phyloP scores from a whole-genome alignment of 2,113 vertebrate genomes.

The Phalacrocorax aristotelis region DNA sequence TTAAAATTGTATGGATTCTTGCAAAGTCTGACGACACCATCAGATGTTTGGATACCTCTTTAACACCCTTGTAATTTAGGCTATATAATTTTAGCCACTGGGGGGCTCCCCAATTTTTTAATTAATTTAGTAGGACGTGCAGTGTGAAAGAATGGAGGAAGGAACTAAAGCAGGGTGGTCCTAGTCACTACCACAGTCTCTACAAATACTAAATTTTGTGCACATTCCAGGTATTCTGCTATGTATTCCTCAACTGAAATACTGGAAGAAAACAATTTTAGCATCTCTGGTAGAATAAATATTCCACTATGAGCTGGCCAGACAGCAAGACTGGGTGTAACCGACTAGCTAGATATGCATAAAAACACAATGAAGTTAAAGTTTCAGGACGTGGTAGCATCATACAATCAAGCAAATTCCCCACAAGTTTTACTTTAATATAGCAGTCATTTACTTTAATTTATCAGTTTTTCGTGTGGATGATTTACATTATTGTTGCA shows the following conservation, averaged over 20 bases:
- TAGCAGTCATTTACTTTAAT: not conserved
- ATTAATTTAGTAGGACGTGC: not conserved
- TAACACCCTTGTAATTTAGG: not conserved
- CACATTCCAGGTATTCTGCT: not conserved
- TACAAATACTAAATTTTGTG: not conserved
- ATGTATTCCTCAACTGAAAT: not conserved
- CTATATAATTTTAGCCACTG: slow-evolving; percentile 38
- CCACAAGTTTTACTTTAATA: not conserved
- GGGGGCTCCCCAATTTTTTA: slow-evolving; percentile 48
- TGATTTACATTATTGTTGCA: not conserved
- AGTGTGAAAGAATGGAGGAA: not conserved
- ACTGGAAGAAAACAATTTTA: not conserved
- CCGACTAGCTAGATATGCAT: not conserved
- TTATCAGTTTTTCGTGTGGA: accelerated
- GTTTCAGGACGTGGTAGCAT: not conserved
- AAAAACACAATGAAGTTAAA: not conserved
- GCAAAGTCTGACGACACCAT: not conserved
- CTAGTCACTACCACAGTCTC: not conserved
- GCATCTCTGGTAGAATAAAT: not conserved
- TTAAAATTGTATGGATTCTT: not conserved
- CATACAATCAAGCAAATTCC: not conserved
- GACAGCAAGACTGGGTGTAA: not conserved
- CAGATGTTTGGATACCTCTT: not conserved
- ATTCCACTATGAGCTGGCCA: not conserved
- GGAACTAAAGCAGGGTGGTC: not conserved